phyloP scores from a whole-genome alignment of 2,888 invertebrate species.

The Amiota mariae region DNA sequence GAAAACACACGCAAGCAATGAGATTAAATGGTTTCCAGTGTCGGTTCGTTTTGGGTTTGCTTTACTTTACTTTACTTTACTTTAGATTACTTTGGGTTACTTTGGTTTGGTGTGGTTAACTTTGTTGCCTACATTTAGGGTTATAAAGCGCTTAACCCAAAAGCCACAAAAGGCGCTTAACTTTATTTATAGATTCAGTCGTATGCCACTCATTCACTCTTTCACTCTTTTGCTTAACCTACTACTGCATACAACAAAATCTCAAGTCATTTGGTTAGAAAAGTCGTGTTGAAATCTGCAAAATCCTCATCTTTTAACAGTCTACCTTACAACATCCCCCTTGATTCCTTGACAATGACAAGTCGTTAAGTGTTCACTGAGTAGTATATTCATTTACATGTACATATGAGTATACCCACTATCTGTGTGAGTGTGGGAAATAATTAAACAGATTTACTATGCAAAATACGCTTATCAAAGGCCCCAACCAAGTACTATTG shows the following conservation, averaged over 20 bases:
- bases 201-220: neutral
- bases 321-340: too few species aligned
- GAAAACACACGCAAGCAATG: constrained; percentile 25
- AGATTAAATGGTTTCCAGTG: constrained; percentile 1
- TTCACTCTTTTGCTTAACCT: constrained; percentile 16
- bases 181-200: constrained; percentile 55
- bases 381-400: neutral
- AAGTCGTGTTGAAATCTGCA: too few species aligned
- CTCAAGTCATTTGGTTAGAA: too few species aligned
- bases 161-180: constrained; percentile 53
- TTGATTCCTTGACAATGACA: constrained; percentile 24
- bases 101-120: neutral
- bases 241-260: neutral
- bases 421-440: neutral
- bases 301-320: too few species aligned
- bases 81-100: constrained; percentile 13
- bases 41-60: constrained; percentile 7
- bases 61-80: neutral
- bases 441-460: constrained; percentile 25
- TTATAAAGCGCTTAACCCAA: constrained; percentile 53
- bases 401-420: neutral
- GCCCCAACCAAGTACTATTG: neutral
- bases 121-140: constrained; percentile 27
- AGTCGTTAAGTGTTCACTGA: constrained; percentile 30
- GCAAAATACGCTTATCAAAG: constrained; percentile 21